Evolutionary conservation across 2,113 vertebrate species (phyloP).

Genomic region (Pluvianellus socialis): DNA sequence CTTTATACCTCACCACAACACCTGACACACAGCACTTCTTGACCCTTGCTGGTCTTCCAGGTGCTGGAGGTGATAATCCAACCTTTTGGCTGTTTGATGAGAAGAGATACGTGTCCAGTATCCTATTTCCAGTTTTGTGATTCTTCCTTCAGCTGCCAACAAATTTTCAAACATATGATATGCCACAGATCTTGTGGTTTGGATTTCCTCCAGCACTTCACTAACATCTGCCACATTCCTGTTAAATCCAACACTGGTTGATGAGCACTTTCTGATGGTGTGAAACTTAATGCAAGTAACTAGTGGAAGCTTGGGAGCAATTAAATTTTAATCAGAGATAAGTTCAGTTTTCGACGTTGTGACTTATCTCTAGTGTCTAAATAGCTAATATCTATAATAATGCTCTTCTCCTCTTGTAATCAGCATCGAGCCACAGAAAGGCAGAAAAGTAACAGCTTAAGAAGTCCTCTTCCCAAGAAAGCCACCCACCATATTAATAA

Average conservation of each 20-base stretch:
- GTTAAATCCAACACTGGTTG: constrained; percentile 41
- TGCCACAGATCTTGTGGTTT: constrained; percentile 30
- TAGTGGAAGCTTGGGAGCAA: constrained; percentile 59
- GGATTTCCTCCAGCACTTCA: constrained; percentile 49
- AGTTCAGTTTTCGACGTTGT: constrained; percentile 37
- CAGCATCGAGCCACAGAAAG: neutral
- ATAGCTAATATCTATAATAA: constrained; percentile 23
- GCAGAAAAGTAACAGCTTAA: neutral
- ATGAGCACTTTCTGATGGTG: constrained; percentile 46
- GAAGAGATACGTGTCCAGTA: neutral
- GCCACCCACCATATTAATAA: neutral
- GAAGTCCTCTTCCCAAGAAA: neutral
- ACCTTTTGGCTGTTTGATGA: neutral
- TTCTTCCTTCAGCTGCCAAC: constrained; percentile 40
- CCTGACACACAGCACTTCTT: neutral
- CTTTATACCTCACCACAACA: neutral
- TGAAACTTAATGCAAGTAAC: constrained; percentile 64
- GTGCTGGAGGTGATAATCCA: neutral
- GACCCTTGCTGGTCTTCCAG: neutral
- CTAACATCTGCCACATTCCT: constrained; percentile 70
- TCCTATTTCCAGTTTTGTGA: constrained; percentile 31
- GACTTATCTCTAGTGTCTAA: constrained; percentile 43
- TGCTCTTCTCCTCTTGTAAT: neutral
- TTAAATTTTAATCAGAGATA: constrained; percentile 67
- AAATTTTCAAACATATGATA: constrained; percentile 55